These are phyloP conservation scores for Ruditapes philippinarum DNA, from an alignment of 1,140 invertebrate genomes.

Conservation along the genomic window DNA sequence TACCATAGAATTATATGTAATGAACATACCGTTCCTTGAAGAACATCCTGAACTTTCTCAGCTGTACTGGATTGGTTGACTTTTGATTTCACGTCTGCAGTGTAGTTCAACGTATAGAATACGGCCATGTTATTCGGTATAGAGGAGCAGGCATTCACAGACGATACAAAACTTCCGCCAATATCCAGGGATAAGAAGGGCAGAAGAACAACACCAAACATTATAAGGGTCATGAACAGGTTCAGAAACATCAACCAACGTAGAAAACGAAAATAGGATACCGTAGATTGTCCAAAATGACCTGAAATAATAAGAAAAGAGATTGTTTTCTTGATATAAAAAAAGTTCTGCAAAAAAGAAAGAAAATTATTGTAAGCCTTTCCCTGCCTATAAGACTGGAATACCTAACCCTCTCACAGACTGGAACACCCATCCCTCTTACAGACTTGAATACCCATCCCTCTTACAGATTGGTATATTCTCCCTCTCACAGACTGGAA, in stretches of 20 bases:
- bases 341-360: too few relatives aligned
- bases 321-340: too few relatives aligned
- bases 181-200: slow-evolving; percentile 64
- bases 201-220: slow-evolving; percentile 75
- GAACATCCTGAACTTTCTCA: slow-evolving; percentile 70
- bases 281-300: slow-evolving; percentile 91
- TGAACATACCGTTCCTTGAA: slow-evolving; percentile 83
- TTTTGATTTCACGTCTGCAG: slow-evolving; percentile 31
- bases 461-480: too few relatives aligned
- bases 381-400: too few relatives aligned
- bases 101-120: slow-evolving; percentile 71
- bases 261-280: slow-evolving; percentile 92
- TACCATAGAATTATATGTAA: too few relatives aligned
- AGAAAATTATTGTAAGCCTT: too few relatives aligned
- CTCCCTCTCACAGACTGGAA: too few relatives aligned
- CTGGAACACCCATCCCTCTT: too few relatives aligned
- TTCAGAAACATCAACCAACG: slow-evolving; percentile 92
- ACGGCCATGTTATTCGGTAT: slow-evolving; percentile 57
- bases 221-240: slow-evolving; percentile 87
- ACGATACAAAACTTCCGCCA: background rate
- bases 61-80: background rate
- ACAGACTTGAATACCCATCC: too few relatives aligned
- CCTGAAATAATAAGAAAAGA: slow-evolving; percentile 88
- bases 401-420: too few relatives aligned
- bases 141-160: slow-evolving; percentile 26